Base-by-base conservation (phyloP, 2,888 invertebrate genomes). In the Adelognathus sp. region DNA sequence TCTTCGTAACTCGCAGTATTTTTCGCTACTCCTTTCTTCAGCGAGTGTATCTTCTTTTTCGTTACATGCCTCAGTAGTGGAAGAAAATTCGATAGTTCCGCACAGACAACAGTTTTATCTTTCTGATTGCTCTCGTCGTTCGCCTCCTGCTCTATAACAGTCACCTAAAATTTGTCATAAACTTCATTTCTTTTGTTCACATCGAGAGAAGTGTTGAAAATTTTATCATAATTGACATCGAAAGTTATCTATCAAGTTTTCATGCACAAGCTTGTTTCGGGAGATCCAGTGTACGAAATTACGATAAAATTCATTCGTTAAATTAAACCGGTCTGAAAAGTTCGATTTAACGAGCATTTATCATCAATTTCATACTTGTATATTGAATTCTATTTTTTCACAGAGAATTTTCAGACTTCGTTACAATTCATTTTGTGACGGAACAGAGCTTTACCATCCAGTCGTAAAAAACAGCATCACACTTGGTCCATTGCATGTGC, bases 391-490 rank as follows among this genome's bases (percentile, higher is more conserved):
- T n/a, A n/a, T n/a, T n/a, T n/a, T n/a, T n/a, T n/a, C n/a, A n/a
- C n/a, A n/a, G n/a, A n/a, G n/a, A n/a, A n/a, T n/a, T n/a, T n/a
- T n/a, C n/a, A n/a, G n/a, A n/a, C n/a, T n/a, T n/a, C n/a, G n/a
- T n/a, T n/a, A n/a, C n/a, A n/a, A n/a, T n/a, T n/a, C n/a, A 52
- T 52, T 52, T 64, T 41, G 11, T 11, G 7, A 76, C 0, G 29
- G 14, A 14, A 52, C 18, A 27, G 41, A 14, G 6, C 7, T 31
- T 14, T 81, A 88, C 88, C 84, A 88, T 86, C 88, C 88, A 88
- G 39, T 84, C 83, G 27, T 83, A 82, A 73, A 87, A 88, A 3
- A 85, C 52, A 46, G 82, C 79, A n/a, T 80, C 74, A 5, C 67
- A 82, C 44, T 82, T 86, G 16, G 14, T 77, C 84, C 87, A 88